Evolutionary conservation across 2,113 vertebrate species (phyloP).

Genomic region (Lepus europaeus): DNA sequence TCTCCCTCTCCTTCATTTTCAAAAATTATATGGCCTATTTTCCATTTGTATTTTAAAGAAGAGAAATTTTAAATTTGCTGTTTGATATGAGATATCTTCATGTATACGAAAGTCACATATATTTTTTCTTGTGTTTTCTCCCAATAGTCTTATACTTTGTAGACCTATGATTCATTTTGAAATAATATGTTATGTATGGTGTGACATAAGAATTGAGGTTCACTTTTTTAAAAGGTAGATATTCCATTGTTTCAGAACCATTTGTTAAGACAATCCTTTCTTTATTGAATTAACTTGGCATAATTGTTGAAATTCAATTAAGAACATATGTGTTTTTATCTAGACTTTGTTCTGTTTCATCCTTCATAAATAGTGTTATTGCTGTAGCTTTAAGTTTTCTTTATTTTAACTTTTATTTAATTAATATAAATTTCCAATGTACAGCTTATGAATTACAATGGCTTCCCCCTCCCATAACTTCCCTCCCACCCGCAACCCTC

Average conservation of each 20-base stretch:
- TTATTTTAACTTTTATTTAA: too few relatives aligned
- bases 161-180: background rate
- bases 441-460: too few relatives aligned
- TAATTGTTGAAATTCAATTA: background rate
- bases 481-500: too few relatives aligned
- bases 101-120: background rate
- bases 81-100: background rate
- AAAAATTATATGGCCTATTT: background rate
- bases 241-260: background rate
- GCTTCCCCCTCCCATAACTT: too few relatives aligned
- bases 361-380: background rate
- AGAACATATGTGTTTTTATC: background rate
- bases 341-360: background rate
- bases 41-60: constrained; percentile 5
- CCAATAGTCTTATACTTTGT: background rate
- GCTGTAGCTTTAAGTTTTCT: background rate
- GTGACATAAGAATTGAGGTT: background rate
- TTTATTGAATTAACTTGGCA: background rate
- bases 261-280: background rate
- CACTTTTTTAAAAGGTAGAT: background rate
- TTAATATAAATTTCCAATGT: too few relatives aligned
- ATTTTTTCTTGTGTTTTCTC: background rate
- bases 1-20: background rate
- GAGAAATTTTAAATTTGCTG: background rate
- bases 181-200: background rate